Evolutionary conservation across 2,797 vertebrate species (phyloP), one percentile per base, ranked within the genome.

Genomic region (Pelodytes ibericus): DNA sequence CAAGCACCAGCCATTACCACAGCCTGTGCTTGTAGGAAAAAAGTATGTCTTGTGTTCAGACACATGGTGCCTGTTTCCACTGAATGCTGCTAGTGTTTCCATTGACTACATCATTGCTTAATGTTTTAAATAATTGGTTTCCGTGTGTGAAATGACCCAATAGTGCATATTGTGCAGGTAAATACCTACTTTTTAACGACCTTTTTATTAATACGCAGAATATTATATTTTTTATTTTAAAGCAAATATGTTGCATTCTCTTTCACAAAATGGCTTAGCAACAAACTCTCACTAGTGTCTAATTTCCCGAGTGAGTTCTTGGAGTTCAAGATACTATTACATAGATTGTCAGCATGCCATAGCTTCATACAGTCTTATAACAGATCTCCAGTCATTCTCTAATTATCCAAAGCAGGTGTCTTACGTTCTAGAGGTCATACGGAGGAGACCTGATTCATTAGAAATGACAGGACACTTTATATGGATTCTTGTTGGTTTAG

Each of bases 361-460:
- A 65, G 57, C 33, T 39, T 30, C 56, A 22, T 47, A 33, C 49
- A 57, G 15, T 36, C 25, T 29, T 29, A 9, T 69, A 29, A 33
- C 74, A 44, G 49, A 24, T 27, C 18, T 26, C n/a, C 18, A 20
- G 18, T 31, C 33, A 29, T 59, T 71, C 66, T 49, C 49, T 25
- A 26, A 30, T 69, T 64, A 57, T 77, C 33, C 33, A 31, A 77
- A 64, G 53, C 74, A 77, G 74, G 74, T 71, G 67, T 47, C 60
- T 30, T 9, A 25, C 26, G 24, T 64, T 44, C 2, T 47, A 41
- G 49, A 64, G 67, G 67, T 62, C 66, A 76, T 13, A 16, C 11
- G 0, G 57, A 75, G 41, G 57, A 64, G 74, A 71, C 26, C 6
- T 30, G 13, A 25, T 24, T 67, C 29, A 59, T 75, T 68, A 60